These are phyloP conservation scores for Phataginus tetradactyla DNA, from an alignment of 2,797 vertebrate species.

Conservation along the genomic window DNA sequence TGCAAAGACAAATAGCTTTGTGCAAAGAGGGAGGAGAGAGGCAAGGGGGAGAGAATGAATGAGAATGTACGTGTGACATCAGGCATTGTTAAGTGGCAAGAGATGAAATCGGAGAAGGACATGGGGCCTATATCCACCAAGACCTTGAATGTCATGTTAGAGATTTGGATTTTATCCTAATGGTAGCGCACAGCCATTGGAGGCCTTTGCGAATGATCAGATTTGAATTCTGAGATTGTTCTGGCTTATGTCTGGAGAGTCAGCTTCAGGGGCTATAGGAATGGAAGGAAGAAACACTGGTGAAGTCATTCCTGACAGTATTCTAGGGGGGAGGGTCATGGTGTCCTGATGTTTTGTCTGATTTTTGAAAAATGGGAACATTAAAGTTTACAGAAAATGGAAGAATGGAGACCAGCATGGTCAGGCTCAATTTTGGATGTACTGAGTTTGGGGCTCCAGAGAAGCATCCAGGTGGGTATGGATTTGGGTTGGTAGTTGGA, in stretches of 20 bases:
- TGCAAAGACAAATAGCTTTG: background rate
- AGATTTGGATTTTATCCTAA: conserved; percentile 3
- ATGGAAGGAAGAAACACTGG: background rate
- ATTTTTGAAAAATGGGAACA: background rate
- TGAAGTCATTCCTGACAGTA: background rate
- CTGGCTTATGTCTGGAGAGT: background rate
- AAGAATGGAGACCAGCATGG: background rate
- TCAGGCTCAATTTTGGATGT: background rate
- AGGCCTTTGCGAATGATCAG: background rate
- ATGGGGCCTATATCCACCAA: background rate
- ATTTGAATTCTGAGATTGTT: background rate
- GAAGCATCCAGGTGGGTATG: background rate
- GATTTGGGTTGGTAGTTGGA: background rate
- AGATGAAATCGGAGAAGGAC: background rate
- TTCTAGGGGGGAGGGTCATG: background rate
- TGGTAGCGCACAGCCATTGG: background rate
- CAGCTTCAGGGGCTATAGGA: background rate
- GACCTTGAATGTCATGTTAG: background rate
- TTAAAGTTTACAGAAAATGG: background rate
- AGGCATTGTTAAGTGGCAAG: background rate
- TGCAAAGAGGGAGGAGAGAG: background rate
- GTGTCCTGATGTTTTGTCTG: background rate
- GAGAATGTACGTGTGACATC: background rate
- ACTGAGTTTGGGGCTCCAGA: background rate
- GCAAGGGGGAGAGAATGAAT: background rate